Evolutionary conservation across 1,140 invertebrate species (phyloP).

Genomic region (Kradibia gibbosae): DNA sequence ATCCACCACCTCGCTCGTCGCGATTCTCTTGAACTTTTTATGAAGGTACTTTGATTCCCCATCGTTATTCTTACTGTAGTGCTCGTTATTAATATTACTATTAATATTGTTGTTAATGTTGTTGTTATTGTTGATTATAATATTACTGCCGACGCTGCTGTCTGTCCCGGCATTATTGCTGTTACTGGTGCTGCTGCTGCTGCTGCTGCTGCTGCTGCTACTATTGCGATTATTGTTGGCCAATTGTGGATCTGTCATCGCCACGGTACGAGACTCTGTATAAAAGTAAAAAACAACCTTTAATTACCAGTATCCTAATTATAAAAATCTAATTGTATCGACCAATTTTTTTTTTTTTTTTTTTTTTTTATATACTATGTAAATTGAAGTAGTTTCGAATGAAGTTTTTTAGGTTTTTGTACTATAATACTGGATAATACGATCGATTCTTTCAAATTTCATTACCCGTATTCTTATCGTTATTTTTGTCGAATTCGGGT

Average conservation of each 20-base stretch:
- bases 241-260: conserved; percentile 71
- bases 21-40: conserved; percentile 92
- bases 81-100: conserved; percentile 53
- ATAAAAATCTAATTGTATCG: too few species aligned
- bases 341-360: too few species aligned
- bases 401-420: too few species aligned
- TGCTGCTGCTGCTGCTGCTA: not conserved
- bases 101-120: not conserved
- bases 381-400: too few species aligned
- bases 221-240: conserved; percentile 60
- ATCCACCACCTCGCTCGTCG: conserved; percentile 72
- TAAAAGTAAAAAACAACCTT: not conserved
- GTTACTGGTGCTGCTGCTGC: not conserved
- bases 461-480: too few species aligned
- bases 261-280: conserved; percentile 65
- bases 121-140: not conserved
- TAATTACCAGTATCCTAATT: too few species aligned
- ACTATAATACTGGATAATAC: too few species aligned
- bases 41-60: conserved; percentile 87
- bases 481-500: too few species aligned
- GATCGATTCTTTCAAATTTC: too few species aligned
- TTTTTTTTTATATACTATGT: too few species aligned
- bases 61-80: conserved; percentile 72
- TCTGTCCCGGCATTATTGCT: not conserved
- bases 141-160: not conserved